phyloP scores from a whole-genome alignment of 2,797 vertebrate genomes.

The Miichthys miiuy region DNA sequence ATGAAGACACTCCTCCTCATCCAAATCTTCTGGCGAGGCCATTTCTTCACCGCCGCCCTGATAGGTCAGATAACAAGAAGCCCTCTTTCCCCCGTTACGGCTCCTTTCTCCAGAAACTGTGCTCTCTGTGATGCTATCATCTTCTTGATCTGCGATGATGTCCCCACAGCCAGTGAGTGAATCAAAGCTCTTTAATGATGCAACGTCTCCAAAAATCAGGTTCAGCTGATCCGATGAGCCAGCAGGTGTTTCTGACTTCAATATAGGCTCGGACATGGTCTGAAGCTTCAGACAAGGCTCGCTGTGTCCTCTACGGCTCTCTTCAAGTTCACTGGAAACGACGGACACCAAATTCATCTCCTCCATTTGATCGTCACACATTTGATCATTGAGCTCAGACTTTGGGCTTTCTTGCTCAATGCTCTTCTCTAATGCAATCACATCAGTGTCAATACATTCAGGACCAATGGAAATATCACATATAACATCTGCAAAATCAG shows the following conservation, averaged over 20 bases:
- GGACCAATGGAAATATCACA: constrained; percentile 59
- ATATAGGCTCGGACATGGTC: constrained; percentile 68
- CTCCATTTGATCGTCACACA: constrained; percentile 57
- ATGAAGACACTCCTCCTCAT: constrained; percentile 87
- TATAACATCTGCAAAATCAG: constrained; percentile 72
- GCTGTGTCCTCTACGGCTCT: constrained; percentile 59
- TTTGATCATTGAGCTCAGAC: constrained; percentile 47
- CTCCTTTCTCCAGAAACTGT: constrained; percentile 90
- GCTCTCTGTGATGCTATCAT: constrained; percentile 92
- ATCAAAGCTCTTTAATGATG: constrained; percentile 97
- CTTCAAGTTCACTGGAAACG: constrained; percentile 42
- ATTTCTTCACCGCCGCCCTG: constrained; percentile 99
- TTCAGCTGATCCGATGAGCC: constrained; percentile 89
- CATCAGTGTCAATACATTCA: constrained; percentile 74
- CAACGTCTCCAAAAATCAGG: constrained; percentile 90
- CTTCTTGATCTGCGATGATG: constrained; percentile 96
- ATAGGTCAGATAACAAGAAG: constrained; percentile 95
- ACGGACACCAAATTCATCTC: constrained; percentile 35
- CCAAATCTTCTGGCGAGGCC: constrained; percentile 93
- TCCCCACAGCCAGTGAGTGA: constrained; percentile 97
- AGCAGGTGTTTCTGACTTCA: constrained; percentile 66
- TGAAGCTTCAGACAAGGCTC: constrained; percentile 76
- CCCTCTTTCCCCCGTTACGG: constrained; percentile 89
- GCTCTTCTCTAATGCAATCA: constrained; percentile 53
- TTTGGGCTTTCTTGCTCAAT: constrained; percentile 59